Base-by-base conservation (phyloP, 1,140 invertebrate genomes). In the Lucilia cuprina region DNA sequence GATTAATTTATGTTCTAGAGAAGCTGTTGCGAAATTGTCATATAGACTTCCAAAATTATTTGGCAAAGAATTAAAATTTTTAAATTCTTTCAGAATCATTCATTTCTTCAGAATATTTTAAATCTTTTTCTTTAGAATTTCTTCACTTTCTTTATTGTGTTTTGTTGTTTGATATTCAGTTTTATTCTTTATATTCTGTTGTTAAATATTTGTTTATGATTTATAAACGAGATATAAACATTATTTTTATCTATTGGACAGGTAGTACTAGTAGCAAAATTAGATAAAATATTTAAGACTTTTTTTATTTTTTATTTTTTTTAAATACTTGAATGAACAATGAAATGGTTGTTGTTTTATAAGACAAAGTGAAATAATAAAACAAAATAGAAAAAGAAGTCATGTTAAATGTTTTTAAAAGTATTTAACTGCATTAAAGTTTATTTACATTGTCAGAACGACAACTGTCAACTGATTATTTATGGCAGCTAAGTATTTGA, bases 361-460 rank as follows among this genome's bases (percentile, higher is more conserved):
- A n/a, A 9, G 65, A 8, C 65, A 3, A 7, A 21, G 5, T 10
- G 5, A 17, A 70, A 70, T 5, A 70, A 70, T 7, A 70, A 70
- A 7, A 21, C n/a, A 70, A 14, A 70, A 8, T 70, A 70, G n/a
- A n/a, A n/a, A n/a, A n/a, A n/a, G n/a, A n/a, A n/a, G n/a, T n/a
- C n/a, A 21, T 12, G 65, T 70, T 70, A 21, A 60, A 70, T 70
- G 19, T 70, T 70, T 70, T 70, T 2, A 21, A 70, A 70, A 70
- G 65, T n/a, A 19, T 70, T 70, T 70, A 21, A 70, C 65, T 70
- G 65, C 65, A 70, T 70, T 70, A 70, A 70, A 21, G 19, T 70
- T 70, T 70, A 70, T 70, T 70, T 70, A 70, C 65, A 70, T 21
- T 70, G 65, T 70, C 65, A 70, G 19, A 70, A 70, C n/a, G 65